phyloP scores from a whole-genome alignment of 2,797 vertebrate species.

The Okamejei kenojei region DNA sequence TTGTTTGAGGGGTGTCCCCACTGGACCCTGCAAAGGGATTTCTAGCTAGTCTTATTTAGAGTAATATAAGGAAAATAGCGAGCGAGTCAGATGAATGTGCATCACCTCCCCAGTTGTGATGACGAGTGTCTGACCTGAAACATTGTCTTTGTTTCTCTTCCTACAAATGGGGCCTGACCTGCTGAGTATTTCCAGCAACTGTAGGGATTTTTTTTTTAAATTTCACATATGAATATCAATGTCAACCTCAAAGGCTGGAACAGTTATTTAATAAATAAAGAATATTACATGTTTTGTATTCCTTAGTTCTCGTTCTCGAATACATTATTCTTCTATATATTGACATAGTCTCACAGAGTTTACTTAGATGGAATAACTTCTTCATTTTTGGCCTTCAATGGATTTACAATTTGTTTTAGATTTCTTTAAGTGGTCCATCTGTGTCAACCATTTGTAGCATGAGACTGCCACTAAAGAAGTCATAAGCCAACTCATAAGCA shows the following conservation, averaged over 20 bases:
- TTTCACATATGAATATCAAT: too few relatives aligned
- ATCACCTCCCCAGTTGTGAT: too few relatives aligned
- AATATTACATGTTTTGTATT: not conserved
- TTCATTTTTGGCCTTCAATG: not conserved
- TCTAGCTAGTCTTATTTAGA: not conserved
- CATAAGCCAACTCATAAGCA: not conserved
- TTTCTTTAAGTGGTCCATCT: not conserved
- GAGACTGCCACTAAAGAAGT: not conserved
- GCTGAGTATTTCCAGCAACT: too few relatives aligned
- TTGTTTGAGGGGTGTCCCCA: too few relatives aligned
- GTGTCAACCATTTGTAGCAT: not conserved
- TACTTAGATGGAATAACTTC: not conserved
- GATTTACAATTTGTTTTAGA: not conserved
- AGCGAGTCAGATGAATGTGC: not conserved
- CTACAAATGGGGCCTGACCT: too few relatives aligned
- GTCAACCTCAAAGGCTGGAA: not conserved
- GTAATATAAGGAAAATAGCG: not conserved
- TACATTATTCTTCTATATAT: not conserved
- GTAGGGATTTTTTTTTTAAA: too few relatives aligned
- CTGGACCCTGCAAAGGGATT: too few relatives aligned
- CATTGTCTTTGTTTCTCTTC: too few relatives aligned
- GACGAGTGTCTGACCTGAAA: too few relatives aligned
- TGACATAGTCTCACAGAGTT: not conserved
- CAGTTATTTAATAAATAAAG: not conserved
- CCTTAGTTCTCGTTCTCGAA: too few relatives aligned